Evolutionary conservation across 2,888 invertebrate genomes (phyloP).

Genomic region (Muscina levida): DNA sequence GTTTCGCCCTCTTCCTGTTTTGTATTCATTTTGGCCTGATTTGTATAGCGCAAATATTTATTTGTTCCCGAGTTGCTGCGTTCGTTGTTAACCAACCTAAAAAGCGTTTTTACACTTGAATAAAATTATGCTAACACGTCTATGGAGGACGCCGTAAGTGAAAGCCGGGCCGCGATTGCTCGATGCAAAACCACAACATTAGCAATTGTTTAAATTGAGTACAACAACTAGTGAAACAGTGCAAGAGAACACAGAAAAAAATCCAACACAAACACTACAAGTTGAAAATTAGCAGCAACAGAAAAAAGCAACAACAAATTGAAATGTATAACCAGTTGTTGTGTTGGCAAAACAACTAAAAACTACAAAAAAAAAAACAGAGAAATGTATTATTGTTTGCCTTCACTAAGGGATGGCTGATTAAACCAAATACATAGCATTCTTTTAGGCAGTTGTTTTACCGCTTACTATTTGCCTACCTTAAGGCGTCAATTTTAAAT

Average conservation of each 20-base stretch:
- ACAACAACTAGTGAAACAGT: neutral
- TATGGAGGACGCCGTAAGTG: too few relatives aligned
- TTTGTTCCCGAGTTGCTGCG: slow-evolving; percentile 36
- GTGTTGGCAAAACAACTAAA: slow-evolving; percentile 41
- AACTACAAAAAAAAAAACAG: slow-evolving; percentile 47
- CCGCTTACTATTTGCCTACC: slow-evolving; percentile 34
- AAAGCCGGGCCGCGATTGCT: too few relatives aligned
- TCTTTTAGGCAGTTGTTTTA: slow-evolving; percentile 20
- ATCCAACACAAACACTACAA: too few relatives aligned
- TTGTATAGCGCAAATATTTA: slow-evolving; percentile 15
- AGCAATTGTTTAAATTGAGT: neutral
- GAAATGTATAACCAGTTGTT: too few relatives aligned
- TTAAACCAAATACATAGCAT: slow-evolving; percentile 30
- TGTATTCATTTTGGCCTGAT: neutral
- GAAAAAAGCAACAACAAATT: slow-evolving; percentile 44
- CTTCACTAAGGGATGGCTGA: slow-evolving; percentile 50
- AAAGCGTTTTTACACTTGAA: slow-evolving; percentile 59
- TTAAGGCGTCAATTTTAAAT: slow-evolving; percentile 35
- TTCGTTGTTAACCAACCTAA: slow-evolving; percentile 47
- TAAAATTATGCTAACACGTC: slow-evolving; percentile 49
- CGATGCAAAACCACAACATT: too few relatives aligned
- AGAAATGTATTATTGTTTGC: slow-evolving; percentile 43
- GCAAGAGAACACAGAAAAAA: slow-evolving; percentile 41
- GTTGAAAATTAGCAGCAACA: slow-evolving; percentile 29
- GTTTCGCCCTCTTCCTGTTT: too few relatives aligned